Evolutionary conservation across 1,140 invertebrate genomes (phyloP).

Genomic region (Ectropis grisescens): DNA sequence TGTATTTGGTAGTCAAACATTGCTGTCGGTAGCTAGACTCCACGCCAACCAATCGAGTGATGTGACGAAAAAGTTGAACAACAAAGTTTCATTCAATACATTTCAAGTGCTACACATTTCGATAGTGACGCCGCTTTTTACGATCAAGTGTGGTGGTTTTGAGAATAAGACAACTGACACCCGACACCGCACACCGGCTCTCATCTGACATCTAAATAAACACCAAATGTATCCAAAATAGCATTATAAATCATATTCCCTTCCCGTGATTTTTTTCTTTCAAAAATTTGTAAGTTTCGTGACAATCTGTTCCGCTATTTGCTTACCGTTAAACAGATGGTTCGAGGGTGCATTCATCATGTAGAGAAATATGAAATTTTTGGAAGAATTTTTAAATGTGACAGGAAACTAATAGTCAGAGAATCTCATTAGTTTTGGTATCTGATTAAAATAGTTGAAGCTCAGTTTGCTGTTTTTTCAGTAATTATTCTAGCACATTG

Average conservation of each 20-base stretch:
- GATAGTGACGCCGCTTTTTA: no score
- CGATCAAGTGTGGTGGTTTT: no score
- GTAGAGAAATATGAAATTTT: conserved; percentile 52
- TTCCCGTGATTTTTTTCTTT: conserved; percentile 34
- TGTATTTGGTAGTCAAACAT: no score
- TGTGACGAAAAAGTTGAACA: no score
- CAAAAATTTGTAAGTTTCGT: conserved; percentile 58
- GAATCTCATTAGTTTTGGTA: neutral
- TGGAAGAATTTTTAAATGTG: conserved; percentile 23
- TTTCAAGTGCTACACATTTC: no score
- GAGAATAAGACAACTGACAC: no score
- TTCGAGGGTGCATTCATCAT: conserved; percentile 43
- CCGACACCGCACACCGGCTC: conserved; percentile 22
- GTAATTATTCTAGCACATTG: no score
- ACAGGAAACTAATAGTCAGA: conserved; percentile 29
- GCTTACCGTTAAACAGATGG: conserved; percentile 64
- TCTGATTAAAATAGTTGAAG: conserved; percentile 1
- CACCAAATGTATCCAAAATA: conserved; percentile 49
- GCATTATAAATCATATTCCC: conserved; percentile 62
- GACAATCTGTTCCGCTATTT: conserved; percentile 69
- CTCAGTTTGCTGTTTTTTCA: no score
- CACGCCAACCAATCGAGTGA: no score
- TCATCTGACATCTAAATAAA: conserved; percentile 32
- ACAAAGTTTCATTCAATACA: no score
- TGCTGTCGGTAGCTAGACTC: no score